Base-by-base conservation (phyloP, 2,113 vertebrate species). In the Spheniscus mendiculus region DNA sequence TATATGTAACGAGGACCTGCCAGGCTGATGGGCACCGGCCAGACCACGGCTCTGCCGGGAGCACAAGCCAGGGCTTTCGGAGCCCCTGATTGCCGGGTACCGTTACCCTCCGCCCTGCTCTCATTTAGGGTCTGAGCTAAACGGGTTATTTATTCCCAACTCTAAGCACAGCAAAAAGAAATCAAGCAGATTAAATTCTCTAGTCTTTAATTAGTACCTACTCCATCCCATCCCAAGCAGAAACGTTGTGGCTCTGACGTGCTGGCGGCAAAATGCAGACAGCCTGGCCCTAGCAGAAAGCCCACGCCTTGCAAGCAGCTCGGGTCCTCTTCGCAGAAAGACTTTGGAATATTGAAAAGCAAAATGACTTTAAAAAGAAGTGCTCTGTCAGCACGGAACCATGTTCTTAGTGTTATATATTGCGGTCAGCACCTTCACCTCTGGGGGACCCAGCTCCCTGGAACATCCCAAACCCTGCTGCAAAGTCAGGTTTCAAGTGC, bases 381-480 rank as follows among this genome's bases (percentile, higher is more conserved):
- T 6, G 23, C 32, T 44, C 56, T 10, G 17, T 20, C 61, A 63
- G 78, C 90, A 10, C 3, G 0, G 38, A 15, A 13, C 34, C 58
- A 1, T 2, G 30, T 16, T 14, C 38, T 36, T 29, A 20, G 27
- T 12, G 50, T 32, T 9, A 14, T 1, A 3, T 2, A 12, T 29
- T 17, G 0, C 1, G 5, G 18, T 2, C 77, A 26, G 30, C 52
- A 36, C 32, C 38, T 34, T 56, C 30, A 18, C 69, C 58, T 6
- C 40, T 9, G 13, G 14, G 16, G 29, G 4, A 36, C 61, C n/a
- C 5, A 1, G 42, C 45, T 34, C n/a, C 20, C 56, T 0, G 0
- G n/a, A 52, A 59, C 55, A 14, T 4, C 83, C 20, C 69, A 7
- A 10, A 26, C 21, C 8, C 15, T 32, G 38, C 56, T 42, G 52